Base-by-base conservation (phyloP, 2,113 vertebrate genomes). In the Vulpes ferrilata region DNA sequence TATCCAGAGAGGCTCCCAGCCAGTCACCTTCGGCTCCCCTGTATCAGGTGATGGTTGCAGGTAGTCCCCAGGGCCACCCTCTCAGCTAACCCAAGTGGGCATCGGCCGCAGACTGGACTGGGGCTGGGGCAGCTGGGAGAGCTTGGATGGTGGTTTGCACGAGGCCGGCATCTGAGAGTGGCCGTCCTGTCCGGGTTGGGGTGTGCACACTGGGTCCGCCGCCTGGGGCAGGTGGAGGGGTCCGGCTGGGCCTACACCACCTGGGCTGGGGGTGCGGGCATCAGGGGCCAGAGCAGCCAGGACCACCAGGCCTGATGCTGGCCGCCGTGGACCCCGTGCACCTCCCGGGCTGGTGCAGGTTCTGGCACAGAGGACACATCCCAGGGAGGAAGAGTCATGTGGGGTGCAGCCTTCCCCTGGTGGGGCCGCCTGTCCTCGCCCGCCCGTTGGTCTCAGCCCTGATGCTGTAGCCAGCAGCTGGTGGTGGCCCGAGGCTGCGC, bases 211-310 rank as follows among this genome's bases (percentile, higher is more conserved):
- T 0, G 15, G 57, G 62, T 57, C 12, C 5, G 11, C 0, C 32
- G 19, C 38, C 53, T 9, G 11, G 67, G 25, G 7, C 55, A 27
- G 55, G 19, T 19, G 53, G 55, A 19, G 27, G 67, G 62, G 35
- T 57, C 69, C 0, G 9, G 2, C 38, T 71, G 19, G n/a, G 69
- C 48, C 60, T 57, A 4, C 0, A 0, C 32, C 1, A 0, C 20
- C 83, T 35, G 20, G 65, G 71, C 30, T 9, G 19, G 62, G 38
- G 55, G 30, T 6, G 60, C 11, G 38, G 48, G 27, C 59, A 1
- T 82, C 16, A 0, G 6, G 23, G 27, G 30, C 22, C 59, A 8
- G 38, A 79, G 11, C 53, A 5, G 12, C 32, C n/a, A 5, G 87
- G 51, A 11, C 82, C 48, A 1, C 71, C 27, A 20, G 57, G 35